Conservation (phyloP, 2,113 vertebrate genomes). For the Salvelinus sp. region DNA sequence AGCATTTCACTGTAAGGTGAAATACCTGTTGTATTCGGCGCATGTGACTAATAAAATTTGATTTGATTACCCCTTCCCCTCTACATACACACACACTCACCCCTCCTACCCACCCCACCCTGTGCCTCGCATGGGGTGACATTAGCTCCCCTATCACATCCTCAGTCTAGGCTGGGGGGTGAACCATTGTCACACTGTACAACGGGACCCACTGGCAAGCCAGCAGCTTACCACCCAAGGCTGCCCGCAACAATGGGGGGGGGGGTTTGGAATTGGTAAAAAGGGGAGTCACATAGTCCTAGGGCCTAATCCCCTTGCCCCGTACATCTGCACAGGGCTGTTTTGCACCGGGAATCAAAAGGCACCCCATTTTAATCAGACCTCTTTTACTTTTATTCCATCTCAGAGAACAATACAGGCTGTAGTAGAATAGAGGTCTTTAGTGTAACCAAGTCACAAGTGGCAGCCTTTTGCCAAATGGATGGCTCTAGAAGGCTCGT, state of each 20-base stretch:
- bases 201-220: slow-evolving; percentile 82
- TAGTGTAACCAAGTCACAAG: slow-evolving; percentile 60
- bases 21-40: no score
- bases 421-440: slow-evolving; percentile 61
- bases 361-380: slow-evolving; percentile 77
- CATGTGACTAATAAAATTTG: no score
- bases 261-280: slow-evolving; percentile 73
- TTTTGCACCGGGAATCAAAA: slow-evolving; percentile 88
- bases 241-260: slow-evolving; percentile 82
- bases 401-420: slow-evolving; percentile 78
- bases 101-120: slow-evolving; percentile 1
- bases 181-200: slow-evolving; percentile 81
- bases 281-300: slow-evolving; percentile 67
- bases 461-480: slow-evolving; percentile 58
- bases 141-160: slow-evolving; percentile 87
- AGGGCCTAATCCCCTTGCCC: slow-evolving; percentile 90
- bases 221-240: slow-evolving; percentile 80
- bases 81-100: neutral
- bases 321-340: slow-evolving; percentile 84
- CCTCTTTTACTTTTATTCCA: slow-evolving; percentile 86
- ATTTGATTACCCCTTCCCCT: neutral
- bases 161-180: slow-evolving; percentile 75
- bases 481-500: slow-evolving; percentile 50
- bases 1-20: no score
- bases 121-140: slow-evolving; percentile 18